Evolutionary conservation across 2,888 invertebrate species (phyloP).

Genomic region (Diarsia mendica): DNA sequence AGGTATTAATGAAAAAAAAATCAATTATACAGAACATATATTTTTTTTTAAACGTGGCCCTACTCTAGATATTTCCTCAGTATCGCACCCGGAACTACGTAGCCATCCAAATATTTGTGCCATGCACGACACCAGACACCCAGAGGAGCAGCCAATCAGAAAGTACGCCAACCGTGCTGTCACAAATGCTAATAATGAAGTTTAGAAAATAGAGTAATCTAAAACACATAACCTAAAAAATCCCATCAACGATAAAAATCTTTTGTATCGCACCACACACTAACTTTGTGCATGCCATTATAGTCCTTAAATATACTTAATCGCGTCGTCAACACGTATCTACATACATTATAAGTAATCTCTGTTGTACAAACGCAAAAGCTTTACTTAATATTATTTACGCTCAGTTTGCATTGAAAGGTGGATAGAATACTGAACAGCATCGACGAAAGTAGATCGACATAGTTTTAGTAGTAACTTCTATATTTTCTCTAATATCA

Average conservation of each 20-base stretch:
- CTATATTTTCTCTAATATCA: too few relatives aligned
- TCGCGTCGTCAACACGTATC: conserved; percentile 55
- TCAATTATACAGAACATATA: too few relatives aligned
- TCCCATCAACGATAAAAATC: not conserved
- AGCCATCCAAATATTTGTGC: not conserved
- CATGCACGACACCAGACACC: too few relatives aligned
- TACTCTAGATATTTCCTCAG: too few relatives aligned
- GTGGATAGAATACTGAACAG: conserved; percentile 27
- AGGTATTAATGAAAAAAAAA: too few relatives aligned
- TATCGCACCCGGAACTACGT: not conserved
- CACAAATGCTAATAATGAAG: not conserved
- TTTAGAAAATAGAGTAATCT: not conserved
- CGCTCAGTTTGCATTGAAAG: conserved; percentile 34
- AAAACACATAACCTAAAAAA: not conserved
- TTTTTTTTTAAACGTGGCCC: too few relatives aligned
- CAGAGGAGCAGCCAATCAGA: too few relatives aligned
- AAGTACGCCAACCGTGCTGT: too few relatives aligned
- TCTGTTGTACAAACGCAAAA: conserved; percentile 43
- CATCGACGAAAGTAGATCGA: not conserved
- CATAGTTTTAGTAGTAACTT: not conserved
- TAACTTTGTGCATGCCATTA: conserved; percentile 48
- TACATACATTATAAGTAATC: conserved; percentile 59
- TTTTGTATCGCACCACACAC: conserved; percentile 37
- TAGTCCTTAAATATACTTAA: conserved; percentile 60
- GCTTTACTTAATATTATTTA: conserved; percentile 52